Percentiles rank a stretch among this genome's conserved stretches.
These are phyloP conservation scores for Frankliniella fusca DNA, from an alignment of 2,888 invertebrate species.

Conservation along the genomic window DNA sequence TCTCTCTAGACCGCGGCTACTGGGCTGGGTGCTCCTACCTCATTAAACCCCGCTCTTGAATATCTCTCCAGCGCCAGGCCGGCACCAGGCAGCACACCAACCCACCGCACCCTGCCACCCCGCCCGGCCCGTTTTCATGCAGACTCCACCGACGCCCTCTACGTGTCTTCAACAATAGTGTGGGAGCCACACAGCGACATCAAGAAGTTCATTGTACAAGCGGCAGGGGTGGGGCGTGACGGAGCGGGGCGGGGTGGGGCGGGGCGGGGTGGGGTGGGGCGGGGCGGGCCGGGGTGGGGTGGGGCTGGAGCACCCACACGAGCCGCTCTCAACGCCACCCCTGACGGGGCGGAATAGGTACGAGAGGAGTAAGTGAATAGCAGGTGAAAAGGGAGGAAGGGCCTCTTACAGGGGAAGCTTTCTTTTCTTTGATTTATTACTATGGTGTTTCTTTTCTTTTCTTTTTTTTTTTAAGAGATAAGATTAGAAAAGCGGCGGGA, in stretches of 20 bases:
- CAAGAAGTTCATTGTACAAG: not conserved
- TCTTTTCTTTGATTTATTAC: no score
- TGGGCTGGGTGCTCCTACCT: not conserved
- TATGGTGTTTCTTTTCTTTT: no score
- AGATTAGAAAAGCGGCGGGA: no score
- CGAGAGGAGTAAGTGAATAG: no score
- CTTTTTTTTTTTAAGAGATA: no score
- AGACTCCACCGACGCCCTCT: not conserved
- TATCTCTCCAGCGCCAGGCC: no score
- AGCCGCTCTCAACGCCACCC: no score
- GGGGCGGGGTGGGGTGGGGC: not conserved
- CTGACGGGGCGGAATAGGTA: no score
- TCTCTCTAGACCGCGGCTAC: no score
- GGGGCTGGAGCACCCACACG: not conserved
- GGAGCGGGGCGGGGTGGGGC: not conserved
- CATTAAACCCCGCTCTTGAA: not conserved
- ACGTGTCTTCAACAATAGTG: slow-evolving; percentile 20
- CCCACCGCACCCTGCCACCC: not conserved
- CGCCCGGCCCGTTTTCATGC: not conserved
- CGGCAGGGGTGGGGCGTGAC: not conserved
- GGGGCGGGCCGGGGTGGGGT: not conserved
- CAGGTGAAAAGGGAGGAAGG: no score
- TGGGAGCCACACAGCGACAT: not conserved
- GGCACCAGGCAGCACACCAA: no score
- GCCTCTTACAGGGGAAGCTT: no score